These are phyloP conservation scores for Phalera bucephala DNA, from an alignment of 2,888 invertebrate species.

Conservation along the genomic window DNA sequence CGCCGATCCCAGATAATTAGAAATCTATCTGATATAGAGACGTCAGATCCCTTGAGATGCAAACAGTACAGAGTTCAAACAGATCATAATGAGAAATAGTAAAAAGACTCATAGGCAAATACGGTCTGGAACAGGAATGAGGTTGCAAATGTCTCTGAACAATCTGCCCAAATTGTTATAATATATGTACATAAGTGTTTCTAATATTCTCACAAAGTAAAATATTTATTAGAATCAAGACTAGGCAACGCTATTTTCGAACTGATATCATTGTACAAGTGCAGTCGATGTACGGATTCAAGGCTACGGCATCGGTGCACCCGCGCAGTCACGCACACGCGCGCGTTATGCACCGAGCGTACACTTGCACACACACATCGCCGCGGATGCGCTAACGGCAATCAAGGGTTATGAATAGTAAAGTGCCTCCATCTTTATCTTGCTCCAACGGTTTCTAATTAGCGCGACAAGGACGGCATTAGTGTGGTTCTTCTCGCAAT, in stretches of 20 bases:
- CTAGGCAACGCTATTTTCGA: constrained; percentile 47
- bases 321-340: constrained; percentile 30
- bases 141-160: no score
- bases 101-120: no score
- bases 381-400: constrained; percentile 36
- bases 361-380: constrained; percentile 14
- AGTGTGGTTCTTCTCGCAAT: constrained; percentile 19
- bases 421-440: constrained; percentile 25
- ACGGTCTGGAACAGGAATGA: no score
- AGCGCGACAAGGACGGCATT: constrained; percentile 19
- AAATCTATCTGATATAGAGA: no score
- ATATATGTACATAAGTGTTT: no score
- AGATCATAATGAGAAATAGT: no score
- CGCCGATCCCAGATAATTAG: no score
- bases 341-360: constrained; percentile 9
- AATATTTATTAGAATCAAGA: constrained; percentile 20
- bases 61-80: no score
- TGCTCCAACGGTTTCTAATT: constrained; percentile 10
- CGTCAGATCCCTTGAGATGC: no score
- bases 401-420: constrained; percentile 37
- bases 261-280: constrained; percentile 52
- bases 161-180: no score
- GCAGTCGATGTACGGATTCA: constrained; percentile 79
- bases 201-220: no score
- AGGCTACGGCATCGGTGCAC: constrained; percentile 49